Conservation (phyloP, 2,797 vertebrate genomes). For the Natrix natrix region DNA sequence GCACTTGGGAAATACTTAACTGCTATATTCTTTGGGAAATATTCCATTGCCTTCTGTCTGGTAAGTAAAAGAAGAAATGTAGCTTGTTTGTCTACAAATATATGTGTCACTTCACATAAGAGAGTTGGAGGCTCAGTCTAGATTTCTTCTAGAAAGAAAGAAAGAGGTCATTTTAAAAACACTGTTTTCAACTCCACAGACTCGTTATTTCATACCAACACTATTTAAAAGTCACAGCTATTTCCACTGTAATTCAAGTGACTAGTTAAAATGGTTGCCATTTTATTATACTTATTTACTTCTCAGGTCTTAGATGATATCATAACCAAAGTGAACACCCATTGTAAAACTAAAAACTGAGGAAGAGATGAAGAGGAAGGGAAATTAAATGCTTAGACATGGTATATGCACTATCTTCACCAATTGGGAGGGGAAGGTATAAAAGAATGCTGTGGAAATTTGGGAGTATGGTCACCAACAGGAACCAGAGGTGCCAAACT, state of each 20-base stretch:
- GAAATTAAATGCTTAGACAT: neutral
- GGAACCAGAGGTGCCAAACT: no score
- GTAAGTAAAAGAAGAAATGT: neutral
- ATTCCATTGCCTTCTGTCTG: neutral
- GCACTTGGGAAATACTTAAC: neutral
- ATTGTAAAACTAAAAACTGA: neutral
- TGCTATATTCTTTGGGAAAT: neutral
- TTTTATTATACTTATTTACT: neutral
- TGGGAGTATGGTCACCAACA: no score
- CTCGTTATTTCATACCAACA: neutral
- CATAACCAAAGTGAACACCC: neutral
- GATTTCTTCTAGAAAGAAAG: neutral
- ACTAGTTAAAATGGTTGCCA: neutral
- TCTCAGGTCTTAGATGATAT: neutral
- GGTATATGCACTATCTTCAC: neutral
- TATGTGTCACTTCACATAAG: neutral
- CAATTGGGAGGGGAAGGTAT: no score
- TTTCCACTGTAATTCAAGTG: neutral
- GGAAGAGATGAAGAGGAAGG: neutral
- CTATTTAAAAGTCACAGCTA: neutral
- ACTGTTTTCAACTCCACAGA: neutral
- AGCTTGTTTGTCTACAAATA: neutral
- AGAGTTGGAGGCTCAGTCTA: neutral
- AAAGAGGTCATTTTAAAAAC: neutral
- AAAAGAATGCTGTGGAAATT: no score